Base-by-base conservation (phyloP, 1,140 invertebrate species). In the Aphis craccivora region DNA sequence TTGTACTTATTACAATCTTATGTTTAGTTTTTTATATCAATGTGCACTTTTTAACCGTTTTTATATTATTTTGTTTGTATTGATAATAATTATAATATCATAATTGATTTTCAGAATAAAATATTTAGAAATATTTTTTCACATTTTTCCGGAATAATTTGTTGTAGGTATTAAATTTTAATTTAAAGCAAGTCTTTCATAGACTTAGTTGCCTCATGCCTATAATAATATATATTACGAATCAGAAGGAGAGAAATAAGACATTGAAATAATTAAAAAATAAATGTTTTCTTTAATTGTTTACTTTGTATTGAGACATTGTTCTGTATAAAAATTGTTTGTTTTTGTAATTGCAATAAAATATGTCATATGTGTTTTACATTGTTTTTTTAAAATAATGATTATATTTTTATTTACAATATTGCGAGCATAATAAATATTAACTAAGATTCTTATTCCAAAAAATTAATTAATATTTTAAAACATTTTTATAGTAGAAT, bases 221-320 rank as follows among this genome's bases (percentile, higher is more conserved):
- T 37, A 53, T 35, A 11, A 53, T 53, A 8, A 86, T 88, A 40
- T 83, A 30, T 83, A 25, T 45, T 84, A 48, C n/a, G 3, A 87
- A 87, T 86, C 18, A 87, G 37, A 89, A 89, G 22, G 87, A 89
- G 87, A 89, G n/a, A 51, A 8, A 89, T n/a, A 89, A 89, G 87
- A 89, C 87, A 67, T 67, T 53, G 48, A 48, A 35, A 48, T 48
- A 87, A 88, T 35, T 88, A 51, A 14, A 37, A 89, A 8, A 23
- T 23, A 89, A 89, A 37, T 6, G 20, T 51, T 88, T 88, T 35
- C 35, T 53, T 84, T 40, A 40, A 48, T 84, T 40, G 11, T 48
- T 88, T 88, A 48, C 5, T 48, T 88, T 88, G 45, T 35, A 37
- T 37, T 53, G 18, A 67, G 8, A 37, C 48, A 53, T 18, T 35